phyloP scores from a whole-genome alignment of 1,140 invertebrate genomes.

The Muscidifurax raptorellus region DNA sequence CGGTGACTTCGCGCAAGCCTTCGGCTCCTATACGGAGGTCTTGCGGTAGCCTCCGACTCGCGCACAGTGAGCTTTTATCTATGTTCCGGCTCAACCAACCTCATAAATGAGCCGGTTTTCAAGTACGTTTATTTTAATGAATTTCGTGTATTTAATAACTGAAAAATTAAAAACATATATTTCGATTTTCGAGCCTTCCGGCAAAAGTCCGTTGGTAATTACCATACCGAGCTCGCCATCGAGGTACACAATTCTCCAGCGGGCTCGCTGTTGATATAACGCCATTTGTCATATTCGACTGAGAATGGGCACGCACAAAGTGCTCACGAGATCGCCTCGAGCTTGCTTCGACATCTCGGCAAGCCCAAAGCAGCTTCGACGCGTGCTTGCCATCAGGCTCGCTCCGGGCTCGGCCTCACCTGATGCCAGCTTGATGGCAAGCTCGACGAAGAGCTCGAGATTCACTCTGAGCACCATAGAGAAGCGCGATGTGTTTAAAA shows the following conservation, averaged over 20 bases:
- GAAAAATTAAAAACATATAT: too few species aligned
- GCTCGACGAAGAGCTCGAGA: not conserved
- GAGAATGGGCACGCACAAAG: too few species aligned
- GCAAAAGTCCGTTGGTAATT: not conserved
- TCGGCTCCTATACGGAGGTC: too few species aligned
- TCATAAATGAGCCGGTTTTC: too few species aligned
- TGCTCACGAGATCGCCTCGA: not conserved
- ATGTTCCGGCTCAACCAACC: too few species aligned
- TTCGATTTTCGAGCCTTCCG: too few species aligned
- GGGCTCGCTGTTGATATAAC: not conserved
- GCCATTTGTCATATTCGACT: not conserved
- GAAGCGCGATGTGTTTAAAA: not conserved
- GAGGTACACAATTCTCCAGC: not conserved
- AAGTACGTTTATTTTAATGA: too few species aligned
- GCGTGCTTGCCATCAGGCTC: slow-evolving; percentile 1
- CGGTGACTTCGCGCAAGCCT: too few species aligned
- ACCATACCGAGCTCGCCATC: slow-evolving; percentile 6
- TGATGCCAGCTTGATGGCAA: not conserved
- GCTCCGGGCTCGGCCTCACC: not conserved
- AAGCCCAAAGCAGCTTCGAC: not conserved
- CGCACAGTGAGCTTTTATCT: too few species aligned
- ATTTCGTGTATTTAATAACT: too few species aligned
- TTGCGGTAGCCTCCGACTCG: too few species aligned
- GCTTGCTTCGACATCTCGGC: not conserved
- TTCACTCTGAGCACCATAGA: slow-evolving; percentile 3